Evolutionary conservation across 2,888 invertebrate genomes (phyloP), one percentile per base, ranked within the genome.

Genomic region (Xanthorhoe designata): DNA sequence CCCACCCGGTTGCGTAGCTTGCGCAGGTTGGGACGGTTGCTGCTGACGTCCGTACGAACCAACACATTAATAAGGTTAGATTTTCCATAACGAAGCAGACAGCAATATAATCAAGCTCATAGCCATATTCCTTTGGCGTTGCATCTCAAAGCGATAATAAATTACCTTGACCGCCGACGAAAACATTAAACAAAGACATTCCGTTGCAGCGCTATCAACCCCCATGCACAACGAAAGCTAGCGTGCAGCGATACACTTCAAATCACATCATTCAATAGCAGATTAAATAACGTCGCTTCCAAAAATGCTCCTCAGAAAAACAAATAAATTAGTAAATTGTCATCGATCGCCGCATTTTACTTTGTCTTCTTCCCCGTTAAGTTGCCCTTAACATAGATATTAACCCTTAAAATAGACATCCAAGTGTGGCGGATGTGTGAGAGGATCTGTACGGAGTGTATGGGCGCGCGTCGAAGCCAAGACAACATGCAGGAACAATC

Each of bases 11-110:
- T 94, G 94, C 89, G 92, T 91, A 88, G 89, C 90, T 89, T 89
- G 92, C 86, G 88, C 87, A 86, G 90, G 91, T 92, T 93, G 94
- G 90, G 92, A 91, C 91, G 92, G 90, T 92, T 93, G 93, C 92
- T 94, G 93, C 93, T 93, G 92, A 92, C 93, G 93, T 93, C 93
- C 93, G 92, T 93, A 93, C 93, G 93, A 88, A 93, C 92, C 93
- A 93, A 93, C 91, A 93, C 93, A 93, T 93, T 93, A 93, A 92
- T 92, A 92, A 93, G 93, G 93, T 93, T 93, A 93, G 93, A 92
- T 93, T 93, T 92, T 93, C 92, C 91, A 89, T 92, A 84, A 88
- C 79, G 82, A 91, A 91, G 89, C 91, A 86, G 88, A 86, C 84
- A 93, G 92, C 92, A 92, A 93, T 85, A 81, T 79, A 80, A 80